These are phyloP conservation scores for Drosophila tanythrix DNA, from an alignment of 2,888 invertebrate species.

Conservation along the genomic window DNA sequence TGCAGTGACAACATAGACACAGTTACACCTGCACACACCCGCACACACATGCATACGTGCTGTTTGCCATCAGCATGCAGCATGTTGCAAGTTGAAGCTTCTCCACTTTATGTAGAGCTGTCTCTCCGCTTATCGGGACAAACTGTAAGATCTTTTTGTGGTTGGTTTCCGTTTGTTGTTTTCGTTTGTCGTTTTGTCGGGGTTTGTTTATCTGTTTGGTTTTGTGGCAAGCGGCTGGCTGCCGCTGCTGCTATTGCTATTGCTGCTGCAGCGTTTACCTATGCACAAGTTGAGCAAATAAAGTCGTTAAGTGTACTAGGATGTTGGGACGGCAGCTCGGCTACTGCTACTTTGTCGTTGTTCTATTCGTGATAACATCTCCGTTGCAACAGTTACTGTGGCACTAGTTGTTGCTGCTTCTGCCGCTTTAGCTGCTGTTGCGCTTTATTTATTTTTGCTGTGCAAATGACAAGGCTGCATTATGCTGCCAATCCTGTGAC, in stretches of 20 bases:
- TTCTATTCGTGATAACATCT: slow-evolving; percentile 60
- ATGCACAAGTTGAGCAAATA: slow-evolving; percentile 76
- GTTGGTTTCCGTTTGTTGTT: slow-evolving; percentile 59
- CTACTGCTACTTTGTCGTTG: slow-evolving; percentile 36
- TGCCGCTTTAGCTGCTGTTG: slow-evolving; percentile 1
- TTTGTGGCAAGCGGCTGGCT: slow-evolving; percentile 45
- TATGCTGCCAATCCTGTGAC: slow-evolving; percentile 78
- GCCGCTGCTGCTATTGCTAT: slow-evolving; percentile 30
- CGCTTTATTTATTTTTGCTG: slow-evolving; percentile 56
- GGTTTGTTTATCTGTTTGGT: slow-evolving; percentile 47
- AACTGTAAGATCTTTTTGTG: slow-evolving; percentile 75
- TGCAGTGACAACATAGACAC: slow-evolving; percentile 60
- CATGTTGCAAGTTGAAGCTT: slow-evolving; percentile 53
- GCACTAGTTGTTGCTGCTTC: slow-evolving; percentile 28
- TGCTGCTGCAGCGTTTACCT: slow-evolving; percentile 57
- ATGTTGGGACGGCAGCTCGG: slow-evolving; percentile 41
- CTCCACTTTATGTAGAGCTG: slow-evolving; percentile 28
- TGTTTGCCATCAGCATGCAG: slow-evolving; percentile 56
- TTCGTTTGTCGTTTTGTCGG: slow-evolving; percentile 45
- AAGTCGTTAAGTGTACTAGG: slow-evolving; percentile 65
- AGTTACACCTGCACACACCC: slow-evolving; percentile 45
- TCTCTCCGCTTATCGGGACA: slow-evolving; percentile 60
- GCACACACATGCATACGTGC: slow-evolving; percentile 44
- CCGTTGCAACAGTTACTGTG: slow-evolving; percentile 54
- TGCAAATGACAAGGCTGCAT: slow-evolving; percentile 73